Percentiles rank a stretch among this genome's conserved stretches.
These are phyloP conservation scores for Notamacropus eugenii DNA, from an alignment of 2,797 vertebrate species.

Conservation along the genomic window DNA sequence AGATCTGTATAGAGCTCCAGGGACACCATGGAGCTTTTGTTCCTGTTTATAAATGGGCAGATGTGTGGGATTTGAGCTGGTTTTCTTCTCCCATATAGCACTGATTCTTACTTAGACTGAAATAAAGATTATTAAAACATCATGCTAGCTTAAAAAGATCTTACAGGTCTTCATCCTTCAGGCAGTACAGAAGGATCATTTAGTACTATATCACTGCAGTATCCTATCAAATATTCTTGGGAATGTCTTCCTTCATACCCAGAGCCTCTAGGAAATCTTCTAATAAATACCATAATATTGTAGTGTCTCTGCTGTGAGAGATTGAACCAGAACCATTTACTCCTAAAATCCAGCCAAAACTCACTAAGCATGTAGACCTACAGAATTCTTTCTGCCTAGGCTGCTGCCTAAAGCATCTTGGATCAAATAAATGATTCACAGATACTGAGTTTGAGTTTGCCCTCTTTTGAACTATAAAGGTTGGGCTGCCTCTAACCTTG, in stretches of 20 bases:
- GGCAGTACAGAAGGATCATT: neutral
- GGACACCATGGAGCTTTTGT: conserved; percentile 16
- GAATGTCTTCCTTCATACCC: conserved; percentile 42
- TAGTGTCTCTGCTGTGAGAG: neutral
- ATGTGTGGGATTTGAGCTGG: conserved; percentile 56
- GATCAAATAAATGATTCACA: neutral
- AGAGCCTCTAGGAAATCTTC: conserved; percentile 37
- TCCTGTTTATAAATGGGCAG: conserved; percentile 54
- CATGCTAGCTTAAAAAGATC: neutral
- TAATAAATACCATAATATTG: neutral
- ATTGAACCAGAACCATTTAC: conserved; percentile 17
- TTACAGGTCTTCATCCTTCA: neutral
- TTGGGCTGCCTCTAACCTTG: neutral
- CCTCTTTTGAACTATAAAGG: neutral
- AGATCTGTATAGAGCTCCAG: conserved; percentile 11
- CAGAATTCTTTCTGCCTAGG: conserved; percentile 21
- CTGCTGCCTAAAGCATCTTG: conserved; percentile 19
- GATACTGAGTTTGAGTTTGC: neutral
- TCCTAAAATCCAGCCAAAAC: neutral
- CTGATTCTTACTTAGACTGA: neutral
- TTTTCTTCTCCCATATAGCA: conserved; percentile 40
- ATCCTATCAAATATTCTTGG: neutral
- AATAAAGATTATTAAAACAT: neutral
- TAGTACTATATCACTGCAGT: neutral
- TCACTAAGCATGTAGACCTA: neutral